phyloP scores from a whole-genome alignment of 1,140 invertebrate genomes.

The Ceratitis capitata region DNA sequence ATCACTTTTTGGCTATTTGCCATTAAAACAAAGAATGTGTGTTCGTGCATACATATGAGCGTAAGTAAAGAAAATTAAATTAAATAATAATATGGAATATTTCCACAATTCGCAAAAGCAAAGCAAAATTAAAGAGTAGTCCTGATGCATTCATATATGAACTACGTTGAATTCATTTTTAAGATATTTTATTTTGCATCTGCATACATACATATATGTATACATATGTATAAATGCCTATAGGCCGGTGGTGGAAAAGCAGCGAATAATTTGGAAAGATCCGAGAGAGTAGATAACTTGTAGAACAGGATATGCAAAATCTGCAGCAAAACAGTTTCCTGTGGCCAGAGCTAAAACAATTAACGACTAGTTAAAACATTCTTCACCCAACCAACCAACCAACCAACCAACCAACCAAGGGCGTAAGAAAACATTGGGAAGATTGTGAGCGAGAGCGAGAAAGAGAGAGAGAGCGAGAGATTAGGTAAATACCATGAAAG shows the following conservation, averaged over 20 bases:
- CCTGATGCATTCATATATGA: no score
- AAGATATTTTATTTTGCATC: neutral
- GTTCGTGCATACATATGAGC: no score
- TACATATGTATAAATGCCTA: neutral
- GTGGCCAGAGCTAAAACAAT: neutral
- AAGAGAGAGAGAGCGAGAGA: neutral
- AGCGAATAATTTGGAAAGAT: neutral
- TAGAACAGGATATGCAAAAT: constrained; percentile 23
- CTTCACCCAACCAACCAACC: no score
- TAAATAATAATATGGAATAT: neutral
- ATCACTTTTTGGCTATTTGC: neutral
- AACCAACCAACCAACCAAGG: no score
- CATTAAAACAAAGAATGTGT: neutral
- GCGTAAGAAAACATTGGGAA: neutral
- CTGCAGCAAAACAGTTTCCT: neutral
- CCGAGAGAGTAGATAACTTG: constrained; percentile 25
- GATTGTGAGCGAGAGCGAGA: neutral
- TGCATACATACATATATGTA: no score
- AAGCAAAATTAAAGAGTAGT: no score
- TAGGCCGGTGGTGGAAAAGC: neutral
- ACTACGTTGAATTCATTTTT: no score
- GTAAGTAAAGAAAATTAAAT: neutral
- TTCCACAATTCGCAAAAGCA: neutral
- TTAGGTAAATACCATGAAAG: neutral
- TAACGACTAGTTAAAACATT: neutral